Base-by-base conservation (phyloP, 2,797 vertebrate genomes). In the Eremophila alpestris region DNA sequence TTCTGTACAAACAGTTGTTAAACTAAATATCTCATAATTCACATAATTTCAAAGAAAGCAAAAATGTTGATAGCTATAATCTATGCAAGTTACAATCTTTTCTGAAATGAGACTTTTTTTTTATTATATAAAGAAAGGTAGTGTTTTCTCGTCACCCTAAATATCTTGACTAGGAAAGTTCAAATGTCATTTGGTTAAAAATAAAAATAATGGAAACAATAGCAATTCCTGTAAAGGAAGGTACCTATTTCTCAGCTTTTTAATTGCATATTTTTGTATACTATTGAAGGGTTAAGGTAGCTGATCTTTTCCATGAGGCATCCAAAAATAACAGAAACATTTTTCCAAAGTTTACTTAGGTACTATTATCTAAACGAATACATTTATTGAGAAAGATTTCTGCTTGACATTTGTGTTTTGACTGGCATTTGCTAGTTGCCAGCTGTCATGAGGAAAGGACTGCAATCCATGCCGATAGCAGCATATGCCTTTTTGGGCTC, bases 381-480 rank as follows among this genome's bases (percentile, higher is more conserved):
- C 71, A 95, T 97, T 98, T 98, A 98, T 96, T 96, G 96, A 96
- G 96, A 93, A 93, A 92, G 96, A 93, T 93, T 98, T 97, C 97
- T 97, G 68, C 97, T 96, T 98, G 98, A 98, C 98, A 98, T 98
- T 98, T 97, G 95, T 97, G 92, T 97, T 96, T 91, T 92, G 97
- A 98, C 97, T 98, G 98, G 97, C 98, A 98, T 99, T 98, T 99
- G 89, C 89, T 97, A 80, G 93, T 96, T 97, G 97, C 98, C 98
- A 98, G 97, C 98, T 98, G 98, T 98, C 98, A 98, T 94, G 97
- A 98, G 96, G 95, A 97, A 97, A 98, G 90, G 97, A 96, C 88
- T 93, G 91, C 77, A 94, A 97, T 94, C 96, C 97, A 96, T 92
- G 97, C 97, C 94, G 87, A 97, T 86, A 97, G 97, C 96, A 94